A percentile compares a stretch with the other conserved stretches of the same genome.
Evolutionary conservation across 1,140 invertebrate species (phyloP).

Genomic region (Eurosta solidaginis): DNA sequence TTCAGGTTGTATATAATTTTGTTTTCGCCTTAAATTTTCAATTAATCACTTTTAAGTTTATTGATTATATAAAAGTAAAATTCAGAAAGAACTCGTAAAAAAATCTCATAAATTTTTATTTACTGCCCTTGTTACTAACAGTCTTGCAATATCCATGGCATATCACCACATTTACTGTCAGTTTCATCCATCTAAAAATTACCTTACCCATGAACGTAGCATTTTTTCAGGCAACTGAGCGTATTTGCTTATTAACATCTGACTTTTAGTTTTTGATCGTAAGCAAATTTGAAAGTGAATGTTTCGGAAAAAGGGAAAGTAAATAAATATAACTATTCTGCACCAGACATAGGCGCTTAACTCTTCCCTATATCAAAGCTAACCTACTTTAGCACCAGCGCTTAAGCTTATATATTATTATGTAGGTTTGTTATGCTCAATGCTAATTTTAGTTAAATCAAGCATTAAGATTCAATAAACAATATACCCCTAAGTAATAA

Average conservation of each 20-base stretch:
- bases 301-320: neutral
- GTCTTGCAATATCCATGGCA: too few relatives aligned
- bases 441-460: conserved; percentile 13
- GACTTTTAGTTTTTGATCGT: neutral
- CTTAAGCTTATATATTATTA: neutral
- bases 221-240: neutral
- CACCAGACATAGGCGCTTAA: too few relatives aligned
- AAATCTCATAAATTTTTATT: too few relatives aligned
- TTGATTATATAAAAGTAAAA: too few relatives aligned
- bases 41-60: too few relatives aligned
- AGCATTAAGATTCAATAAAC: neutral
- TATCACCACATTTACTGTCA: neutral
- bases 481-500: neutral
- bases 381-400: too few relatives aligned
- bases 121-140: too few relatives aligned
- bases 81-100: too few relatives aligned
- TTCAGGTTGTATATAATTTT: too few relatives aligned
- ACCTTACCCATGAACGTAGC: neutral
- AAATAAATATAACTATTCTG: neutral
- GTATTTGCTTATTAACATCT: neutral
- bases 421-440: neutral
- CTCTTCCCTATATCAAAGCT: too few relatives aligned
- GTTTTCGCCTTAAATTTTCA: too few relatives aligned
- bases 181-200: neutral
- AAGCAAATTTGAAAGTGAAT: neutral